phyloP scores from a whole-genome alignment of 2,113 vertebrate genomes.

The Synchiropus splendidus region DNA sequence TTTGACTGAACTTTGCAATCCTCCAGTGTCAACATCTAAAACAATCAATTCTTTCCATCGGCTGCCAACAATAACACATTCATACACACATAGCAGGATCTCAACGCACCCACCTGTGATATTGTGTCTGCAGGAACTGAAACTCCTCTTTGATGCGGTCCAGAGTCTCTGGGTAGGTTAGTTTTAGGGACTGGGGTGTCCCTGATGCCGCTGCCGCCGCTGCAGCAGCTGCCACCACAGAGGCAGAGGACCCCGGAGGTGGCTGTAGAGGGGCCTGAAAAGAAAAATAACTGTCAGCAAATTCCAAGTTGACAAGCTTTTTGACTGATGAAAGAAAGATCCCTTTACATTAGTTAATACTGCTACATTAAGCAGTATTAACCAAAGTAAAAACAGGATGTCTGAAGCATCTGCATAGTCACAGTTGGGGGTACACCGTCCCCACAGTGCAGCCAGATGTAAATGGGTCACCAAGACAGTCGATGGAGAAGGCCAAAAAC shows the following conservation, averaged over 20 bases:
- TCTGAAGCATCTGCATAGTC: background rate
- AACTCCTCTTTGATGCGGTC: conserved; percentile 92
- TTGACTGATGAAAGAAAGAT: no score
- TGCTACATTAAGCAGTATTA: no score
- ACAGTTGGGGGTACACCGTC: conserved; percentile 1
- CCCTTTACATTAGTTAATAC: no score
- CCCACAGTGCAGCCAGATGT: conserved; percentile 16
- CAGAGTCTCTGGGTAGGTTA: conserved; percentile 85
- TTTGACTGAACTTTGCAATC: no score
- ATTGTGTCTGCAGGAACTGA: conserved; percentile 88
- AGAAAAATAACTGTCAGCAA: background rate
- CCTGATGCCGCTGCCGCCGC: conserved; percentile 68
- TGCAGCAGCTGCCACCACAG: conserved; percentile 65
- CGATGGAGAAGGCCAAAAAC: background rate
- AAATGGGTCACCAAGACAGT: conserved; percentile 12
- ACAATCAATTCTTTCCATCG: no score
- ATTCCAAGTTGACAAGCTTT: no score
- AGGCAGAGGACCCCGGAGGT: conserved; percentile 70
- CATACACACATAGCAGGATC: background rate
- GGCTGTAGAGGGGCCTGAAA: conserved; percentile 66
- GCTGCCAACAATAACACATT: conserved; percentile 1
- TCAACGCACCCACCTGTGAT: conserved; percentile 71
- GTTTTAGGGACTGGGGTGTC: conserved; percentile 78
- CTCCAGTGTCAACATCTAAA: no score
- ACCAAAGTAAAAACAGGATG: no score